These are phyloP conservation scores for Myotis vivesi DNA, from an alignment of 2,797 vertebrate genomes.

Conservation along the genomic window DNA sequence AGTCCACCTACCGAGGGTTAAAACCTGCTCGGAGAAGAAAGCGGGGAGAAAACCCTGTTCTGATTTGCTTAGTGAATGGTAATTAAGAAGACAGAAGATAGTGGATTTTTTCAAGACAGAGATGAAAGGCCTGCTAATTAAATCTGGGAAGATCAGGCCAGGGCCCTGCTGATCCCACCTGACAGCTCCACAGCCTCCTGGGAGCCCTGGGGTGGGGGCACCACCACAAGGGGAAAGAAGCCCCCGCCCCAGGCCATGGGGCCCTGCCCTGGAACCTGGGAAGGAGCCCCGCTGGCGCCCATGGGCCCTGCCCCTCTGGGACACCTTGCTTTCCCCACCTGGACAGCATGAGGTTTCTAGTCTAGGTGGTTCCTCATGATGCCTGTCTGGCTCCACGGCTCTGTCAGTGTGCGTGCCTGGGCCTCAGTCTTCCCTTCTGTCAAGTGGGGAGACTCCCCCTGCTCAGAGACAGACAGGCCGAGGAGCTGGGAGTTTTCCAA, in stretches of 20 bases:
- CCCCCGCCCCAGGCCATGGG: neutral
- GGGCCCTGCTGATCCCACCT: constrained; percentile 79
- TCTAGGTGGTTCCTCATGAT: neutral
- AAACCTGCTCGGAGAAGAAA: constrained; percentile 68
- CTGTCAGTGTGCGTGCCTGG: neutral
- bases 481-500: neutral
- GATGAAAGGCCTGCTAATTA: constrained; percentile 88
- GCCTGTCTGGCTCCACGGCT: fast-evolving
- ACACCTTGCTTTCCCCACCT: neutral
- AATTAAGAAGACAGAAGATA: constrained; percentile 89
- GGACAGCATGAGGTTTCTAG: fast-evolving
- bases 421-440: neutral
- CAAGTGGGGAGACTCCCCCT: neutral
- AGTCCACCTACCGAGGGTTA: constrained; percentile 77
- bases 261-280: neutral
- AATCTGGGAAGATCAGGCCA: constrained; percentile 81
- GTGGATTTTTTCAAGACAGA: constrained; percentile 85
- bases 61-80: constrained; percentile 88
- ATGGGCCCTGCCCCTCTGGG: neutral
- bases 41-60: constrained; percentile 65
- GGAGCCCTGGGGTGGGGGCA: constrained; percentile 45
- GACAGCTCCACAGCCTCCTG: constrained; percentile 69
- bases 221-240: neutral
- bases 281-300: fast-evolving
- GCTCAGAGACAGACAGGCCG: neutral